A percentile compares a stretch with the other conserved stretches of the same genome.
Conservation (phyloP, 2,113 vertebrate species). For the Crotalus horridus region DNA sequence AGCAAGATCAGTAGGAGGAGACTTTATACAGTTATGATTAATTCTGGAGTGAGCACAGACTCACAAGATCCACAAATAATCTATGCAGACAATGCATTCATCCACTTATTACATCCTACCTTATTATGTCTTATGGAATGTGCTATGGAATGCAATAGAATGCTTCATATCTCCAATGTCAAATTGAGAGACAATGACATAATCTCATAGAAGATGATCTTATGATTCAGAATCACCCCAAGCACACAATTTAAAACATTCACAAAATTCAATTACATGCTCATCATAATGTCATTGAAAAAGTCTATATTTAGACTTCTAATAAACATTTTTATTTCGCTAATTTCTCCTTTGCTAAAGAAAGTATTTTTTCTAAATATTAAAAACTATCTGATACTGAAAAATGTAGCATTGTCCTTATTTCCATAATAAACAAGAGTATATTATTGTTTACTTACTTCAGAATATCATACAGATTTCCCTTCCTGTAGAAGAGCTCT, state of each 20-base stretch:
- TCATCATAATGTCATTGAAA: not conserved
- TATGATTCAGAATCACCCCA: not conserved
- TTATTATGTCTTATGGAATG: not conserved
- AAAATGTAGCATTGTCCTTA: not conserved
- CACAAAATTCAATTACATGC: not conserved
- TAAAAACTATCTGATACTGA: constrained; percentile 1
- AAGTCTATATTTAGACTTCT: not conserved
- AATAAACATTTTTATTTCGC: not conserved
- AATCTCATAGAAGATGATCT: not conserved
- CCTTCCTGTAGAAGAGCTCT: not conserved
- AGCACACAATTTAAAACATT: not conserved
- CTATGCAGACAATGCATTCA: not conserved
- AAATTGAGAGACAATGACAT: not conserved
- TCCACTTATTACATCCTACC: not conserved
- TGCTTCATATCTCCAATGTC: not conserved
- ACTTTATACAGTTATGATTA: not conserved
- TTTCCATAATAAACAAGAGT: not conserved
- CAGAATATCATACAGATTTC: not conserved
- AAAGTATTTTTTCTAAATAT: not conserved
- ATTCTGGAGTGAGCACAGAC: not conserved
- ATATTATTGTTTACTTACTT: not conserved
- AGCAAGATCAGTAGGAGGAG: not conserved
- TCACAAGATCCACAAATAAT: not conserved
- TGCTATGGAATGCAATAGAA: not conserved
- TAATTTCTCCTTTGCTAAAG: not conserved